Base-by-base conservation (phyloP, 2,888 invertebrate species). In the Julus scandinavius region DNA sequence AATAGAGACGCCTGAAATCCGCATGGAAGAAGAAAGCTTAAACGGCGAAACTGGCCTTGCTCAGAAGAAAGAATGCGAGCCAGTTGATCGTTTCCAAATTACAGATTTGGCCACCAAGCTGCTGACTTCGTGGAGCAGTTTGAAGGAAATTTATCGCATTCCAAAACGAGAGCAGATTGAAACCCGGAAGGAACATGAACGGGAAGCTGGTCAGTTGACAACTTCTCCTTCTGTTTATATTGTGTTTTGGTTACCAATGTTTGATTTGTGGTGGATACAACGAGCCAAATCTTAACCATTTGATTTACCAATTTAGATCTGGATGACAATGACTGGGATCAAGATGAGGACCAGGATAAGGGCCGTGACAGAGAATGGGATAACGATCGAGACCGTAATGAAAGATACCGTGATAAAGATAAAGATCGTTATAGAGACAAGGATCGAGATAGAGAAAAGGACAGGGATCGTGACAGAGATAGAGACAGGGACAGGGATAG, bases 151-250 rank as follows among this genome's bases (percentile, higher is more conserved):
- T 17, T 98, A 98, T 92, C 95, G 97, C 92, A 98, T 98, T 91
- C 98, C 98, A 0, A 98, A 98, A 93, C 97, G 97, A 90, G 97
- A 98, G 92, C 94, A 97, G 88, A 96, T 97, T 89, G 97, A 98
- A 91, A 97, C 97, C 92, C 97, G 98, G 96, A 98, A 98, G 91
- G 97, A 97, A 91, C 98, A 98, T 91, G 98, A 98, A 93, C 93
- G 97, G 63, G 97, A 97, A 93, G 97, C 97, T 9, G 96, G 96
- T 93, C 94, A 93, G 90, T 72, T 87, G n/a, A 83, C 45, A 5
- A 7, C 80, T 7, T 7, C 80, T 45, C 29, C 29, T 29, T 29
- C 29, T 29, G 29, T 45, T 45, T 45, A 7, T 7, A 45, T 45
- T 45, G 2, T 7, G 7, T 45, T 45, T 45, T 7, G 45, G 7